phyloP scores from a whole-genome alignment of 2,888 invertebrate species.

The Mythimna ferrago region DNA sequence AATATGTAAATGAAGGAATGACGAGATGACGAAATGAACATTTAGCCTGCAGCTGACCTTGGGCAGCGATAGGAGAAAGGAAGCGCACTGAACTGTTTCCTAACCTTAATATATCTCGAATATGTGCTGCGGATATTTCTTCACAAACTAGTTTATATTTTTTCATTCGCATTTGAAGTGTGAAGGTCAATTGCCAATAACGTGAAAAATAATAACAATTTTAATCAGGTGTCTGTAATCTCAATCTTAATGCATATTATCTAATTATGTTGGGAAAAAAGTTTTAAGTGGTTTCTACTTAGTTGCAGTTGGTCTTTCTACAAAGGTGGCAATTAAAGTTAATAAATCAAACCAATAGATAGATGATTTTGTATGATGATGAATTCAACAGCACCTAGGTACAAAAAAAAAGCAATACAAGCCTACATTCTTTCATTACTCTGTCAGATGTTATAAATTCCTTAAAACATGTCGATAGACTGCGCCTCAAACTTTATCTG shows the following conservation, averaged over 20 bases:
- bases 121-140: constrained; percentile 34
- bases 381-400: background rate
- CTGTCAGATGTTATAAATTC: constrained; percentile 3
- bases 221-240: constrained; percentile 9
- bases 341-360: background rate
- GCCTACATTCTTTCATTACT: constrained; percentile 8
- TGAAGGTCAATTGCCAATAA: constrained; percentile 54
- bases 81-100: constrained; percentile 43
- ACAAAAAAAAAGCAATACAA: background rate
- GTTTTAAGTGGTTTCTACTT: background rate
- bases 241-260: constrained; percentile 21
- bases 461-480: constrained; percentile 13
- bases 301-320: background rate
- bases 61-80: constrained; percentile 53
- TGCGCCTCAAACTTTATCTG: constrained; percentile 19
- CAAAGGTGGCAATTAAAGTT: background rate
- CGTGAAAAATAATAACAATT: constrained; percentile 9
- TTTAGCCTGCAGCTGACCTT: constrained; percentile 49
- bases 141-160: constrained; percentile 23
- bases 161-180: constrained; percentile 20
- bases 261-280: constrained; percentile 8
- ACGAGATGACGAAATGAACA: constrained; percentile 33
- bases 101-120: constrained; percentile 35
- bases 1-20: constrained; percentile 46
- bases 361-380: background rate